Evolutionary conservation across 92 coral and sea anemone genomes (phyloP).

Genomic region (Parazoanthus darwini): DNA sequence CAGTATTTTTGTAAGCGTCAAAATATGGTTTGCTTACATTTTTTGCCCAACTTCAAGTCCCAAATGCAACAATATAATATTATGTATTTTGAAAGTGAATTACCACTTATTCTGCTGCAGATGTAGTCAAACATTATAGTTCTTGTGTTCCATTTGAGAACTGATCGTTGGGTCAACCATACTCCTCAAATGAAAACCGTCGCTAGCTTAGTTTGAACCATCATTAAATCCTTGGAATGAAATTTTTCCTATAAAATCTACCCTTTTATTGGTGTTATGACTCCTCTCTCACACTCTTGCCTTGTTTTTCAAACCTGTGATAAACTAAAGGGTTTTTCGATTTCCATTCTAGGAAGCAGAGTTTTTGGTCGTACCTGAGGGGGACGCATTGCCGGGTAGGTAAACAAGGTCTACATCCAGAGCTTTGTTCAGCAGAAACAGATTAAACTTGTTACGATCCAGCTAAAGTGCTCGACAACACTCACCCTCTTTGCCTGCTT

Average conservation of each 20-base stretch:
- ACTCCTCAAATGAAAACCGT: background rate
- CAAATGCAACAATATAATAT: no score
- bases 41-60: no score
- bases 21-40: no score
- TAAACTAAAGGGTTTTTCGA: background rate
- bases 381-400: slow-evolving; percentile 10
- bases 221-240: no score
- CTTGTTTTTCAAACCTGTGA: background rate
- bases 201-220: background rate
- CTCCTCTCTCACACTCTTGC: background rate
- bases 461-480: no score
- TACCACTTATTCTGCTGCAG: no score
- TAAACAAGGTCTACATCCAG: background rate
- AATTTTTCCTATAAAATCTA: background rate
- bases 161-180: background rate
- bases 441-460: background rate
- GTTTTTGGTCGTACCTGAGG: slow-evolving; percentile 22
- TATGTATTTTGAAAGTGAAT: no score
- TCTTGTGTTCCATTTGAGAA: background rate
- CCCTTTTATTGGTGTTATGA: background rate
- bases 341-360: slow-evolving; percentile 12
- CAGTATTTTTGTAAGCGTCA: no score
- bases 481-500: no score
- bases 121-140: background rate
- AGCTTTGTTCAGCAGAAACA: background rate